Evolutionary conservation across 2,797 vertebrate species (phyloP).

Genomic region (Schizopygopsis pylzovi): DNA sequence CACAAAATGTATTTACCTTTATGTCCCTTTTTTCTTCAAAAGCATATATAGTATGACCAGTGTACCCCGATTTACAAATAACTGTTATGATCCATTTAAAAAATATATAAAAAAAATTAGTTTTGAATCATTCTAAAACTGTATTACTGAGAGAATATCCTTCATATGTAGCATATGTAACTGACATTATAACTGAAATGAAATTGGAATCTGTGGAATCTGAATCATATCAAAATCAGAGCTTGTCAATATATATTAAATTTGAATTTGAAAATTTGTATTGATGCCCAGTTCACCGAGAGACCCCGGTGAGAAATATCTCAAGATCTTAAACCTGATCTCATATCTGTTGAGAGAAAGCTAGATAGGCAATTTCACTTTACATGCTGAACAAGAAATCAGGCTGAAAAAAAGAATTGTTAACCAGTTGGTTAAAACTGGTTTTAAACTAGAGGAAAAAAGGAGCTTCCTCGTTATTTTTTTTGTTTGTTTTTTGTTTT

Average conservation of each 20-base stretch:
- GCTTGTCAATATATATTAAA: neutral
- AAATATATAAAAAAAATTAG: too few species aligned
- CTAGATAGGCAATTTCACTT: neutral
- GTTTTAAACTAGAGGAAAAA: neutral
- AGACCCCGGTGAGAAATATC: too few species aligned
- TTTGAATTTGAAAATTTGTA: neutral
- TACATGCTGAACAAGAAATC: neutral
- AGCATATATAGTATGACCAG: neutral
- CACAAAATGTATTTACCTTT: too few species aligned
- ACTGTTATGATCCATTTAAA: neutral
- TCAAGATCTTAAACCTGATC: neutral
- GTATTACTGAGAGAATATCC: neutral
- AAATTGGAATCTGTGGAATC: neutral
- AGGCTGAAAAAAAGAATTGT: neutral
- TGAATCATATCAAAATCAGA: neutral
- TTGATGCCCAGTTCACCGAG: neutral
- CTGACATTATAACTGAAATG: neutral
- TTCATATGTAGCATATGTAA: neutral
- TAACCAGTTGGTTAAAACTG: neutral
- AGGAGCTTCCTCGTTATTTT: neutral
- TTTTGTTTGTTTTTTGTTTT: neutral
- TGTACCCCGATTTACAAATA: neutral
- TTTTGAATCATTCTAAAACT: neutral
- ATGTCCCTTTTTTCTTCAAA: too few species aligned
- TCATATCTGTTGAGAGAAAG: neutral